Percentiles rank a stretch among this genome's conserved stretches.
These are phyloP conservation scores for Macroramphosus scolopax DNA, from an alignment of 2,797 vertebrate species.

Conservation along the genomic window DNA sequence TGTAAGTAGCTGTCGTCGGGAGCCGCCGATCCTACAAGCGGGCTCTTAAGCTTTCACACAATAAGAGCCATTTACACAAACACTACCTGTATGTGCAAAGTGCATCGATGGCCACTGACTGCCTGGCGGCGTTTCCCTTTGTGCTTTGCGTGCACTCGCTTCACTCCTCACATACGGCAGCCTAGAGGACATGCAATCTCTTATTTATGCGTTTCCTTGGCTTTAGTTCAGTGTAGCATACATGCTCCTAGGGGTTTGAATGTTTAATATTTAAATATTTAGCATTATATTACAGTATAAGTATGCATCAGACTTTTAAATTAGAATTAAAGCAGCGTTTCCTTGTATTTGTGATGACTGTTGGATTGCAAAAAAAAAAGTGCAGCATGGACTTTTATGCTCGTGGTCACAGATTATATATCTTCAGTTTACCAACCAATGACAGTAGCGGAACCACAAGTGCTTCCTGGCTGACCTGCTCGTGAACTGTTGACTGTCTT, in stretches of 20 bases:
- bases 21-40: background rate
- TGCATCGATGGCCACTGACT: slow-evolving; percentile 10
- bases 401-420: too few relatives aligned
- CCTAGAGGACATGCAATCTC: slow-evolving; percentile 1
- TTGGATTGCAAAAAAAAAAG: too few relatives aligned
- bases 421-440: too few relatives aligned
- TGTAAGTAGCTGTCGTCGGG: background rate
- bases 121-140: slow-evolving; percentile 1
- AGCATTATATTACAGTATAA: background rate
- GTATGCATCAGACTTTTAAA: background rate
- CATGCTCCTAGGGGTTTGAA: background rate
- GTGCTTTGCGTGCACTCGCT: background rate
- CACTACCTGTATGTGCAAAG: background rate
- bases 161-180: background rate
- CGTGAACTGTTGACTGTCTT: too few relatives aligned
- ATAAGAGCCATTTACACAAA: background rate
- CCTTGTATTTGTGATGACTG: too few relatives aligned
- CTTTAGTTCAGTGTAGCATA: background rate
- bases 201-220: slow-evolving; percentile 1
- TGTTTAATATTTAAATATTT: background rate
- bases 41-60: background rate
- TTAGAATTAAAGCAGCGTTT: too few relatives aligned
- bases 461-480: background rate
- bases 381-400: too few relatives aligned
- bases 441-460: background rate